phyloP scores from a whole-genome alignment of 2,113 vertebrate species.

The Hemibagrus wyckioides region DNA sequence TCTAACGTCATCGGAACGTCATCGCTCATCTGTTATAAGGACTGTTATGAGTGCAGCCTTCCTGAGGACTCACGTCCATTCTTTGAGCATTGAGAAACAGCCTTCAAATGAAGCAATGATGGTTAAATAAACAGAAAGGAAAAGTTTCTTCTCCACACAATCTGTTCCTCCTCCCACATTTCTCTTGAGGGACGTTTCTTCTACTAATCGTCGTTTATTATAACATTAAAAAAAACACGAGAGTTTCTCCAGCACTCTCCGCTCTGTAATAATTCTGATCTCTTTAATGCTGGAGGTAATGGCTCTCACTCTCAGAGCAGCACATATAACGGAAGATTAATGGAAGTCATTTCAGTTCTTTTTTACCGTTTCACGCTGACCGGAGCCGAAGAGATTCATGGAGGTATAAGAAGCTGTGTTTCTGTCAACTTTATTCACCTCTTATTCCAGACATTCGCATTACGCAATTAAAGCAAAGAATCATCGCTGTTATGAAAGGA shows the following conservation, averaged over 20 bases:
- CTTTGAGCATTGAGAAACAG: neutral
- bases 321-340: constrained; percentile 58
- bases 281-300: constrained; percentile 14
- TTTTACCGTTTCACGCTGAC: constrained; percentile 55
- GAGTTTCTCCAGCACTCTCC: neutral
- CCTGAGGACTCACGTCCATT: neutral
- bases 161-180: neutral
- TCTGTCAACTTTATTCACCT: neutral
- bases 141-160: neutral
- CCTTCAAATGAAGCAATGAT: neutral
- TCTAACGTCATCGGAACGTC: too few relatives aligned
- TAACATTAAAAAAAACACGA: neutral
- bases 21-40: too few relatives aligned
- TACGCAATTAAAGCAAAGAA: neutral
- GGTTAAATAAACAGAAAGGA: neutral
- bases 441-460: neutral
- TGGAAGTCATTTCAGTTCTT: constrained; percentile 63
- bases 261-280: neutral
- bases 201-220: neutral
- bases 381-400: neutral
- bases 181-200: neutral
- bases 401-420: neutral
- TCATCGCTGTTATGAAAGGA: neutral
- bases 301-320: constrained; percentile 8
- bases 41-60: neutral